A percentile compares a stretch with the other conserved stretches of the same genome.
These are phyloP conservation scores for Procapra przewalskii DNA, from an alignment of 2,113 vertebrate genomes.

Conservation along the genomic window DNA sequence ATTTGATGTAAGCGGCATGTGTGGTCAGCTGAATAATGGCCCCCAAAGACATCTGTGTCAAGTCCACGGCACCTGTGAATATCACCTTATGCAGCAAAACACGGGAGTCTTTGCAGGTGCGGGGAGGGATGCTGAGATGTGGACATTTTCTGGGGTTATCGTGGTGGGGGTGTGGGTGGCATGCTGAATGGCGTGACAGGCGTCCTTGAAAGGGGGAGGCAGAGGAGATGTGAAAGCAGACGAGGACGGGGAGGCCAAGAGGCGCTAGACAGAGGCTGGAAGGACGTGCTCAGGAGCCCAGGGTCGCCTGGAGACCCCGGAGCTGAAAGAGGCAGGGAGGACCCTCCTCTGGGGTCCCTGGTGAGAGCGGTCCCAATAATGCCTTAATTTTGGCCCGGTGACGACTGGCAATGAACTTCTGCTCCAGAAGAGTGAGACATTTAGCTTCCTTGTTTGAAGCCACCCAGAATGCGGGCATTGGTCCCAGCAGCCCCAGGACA, in stretches of 20 bases:
- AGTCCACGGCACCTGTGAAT: background rate
- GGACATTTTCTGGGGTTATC: background rate
- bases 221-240: accelerated
- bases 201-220: background rate
- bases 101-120: background rate
- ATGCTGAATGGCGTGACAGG: accelerated
- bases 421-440: background rate
- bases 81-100: background rate
- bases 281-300: background rate
- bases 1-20: accelerated
- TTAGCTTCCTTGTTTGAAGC: background rate
- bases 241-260: accelerated
- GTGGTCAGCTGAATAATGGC: too few species aligned
- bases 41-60: background rate
- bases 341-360: background rate
- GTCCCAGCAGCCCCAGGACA: background rate
- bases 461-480: background rate
- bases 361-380: accelerated
- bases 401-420: background rate
- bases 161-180: accelerated
- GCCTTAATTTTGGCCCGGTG: background rate
- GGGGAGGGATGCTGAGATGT: background rate
- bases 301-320: background rate
- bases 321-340: background rate
- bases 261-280: background rate